Base-by-base conservation (phyloP, 2,888 invertebrate species). In the Gymnocheta viridis region DNA sequence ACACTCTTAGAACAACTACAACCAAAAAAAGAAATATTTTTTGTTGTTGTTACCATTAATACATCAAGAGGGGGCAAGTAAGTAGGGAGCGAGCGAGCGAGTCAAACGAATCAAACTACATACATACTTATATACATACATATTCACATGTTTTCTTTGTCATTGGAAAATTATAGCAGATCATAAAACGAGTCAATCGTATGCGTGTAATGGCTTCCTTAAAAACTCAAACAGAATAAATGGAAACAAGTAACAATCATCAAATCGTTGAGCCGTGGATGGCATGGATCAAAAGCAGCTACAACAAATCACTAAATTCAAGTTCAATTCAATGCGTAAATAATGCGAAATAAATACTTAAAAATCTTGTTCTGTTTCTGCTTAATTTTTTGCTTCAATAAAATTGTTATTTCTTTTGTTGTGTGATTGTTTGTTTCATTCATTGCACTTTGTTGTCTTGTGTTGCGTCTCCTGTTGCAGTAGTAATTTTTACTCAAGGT, bases 161-260 rank as follows among this genome's bases (percentile, higher is more conserved):
- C 80, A 77, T 80, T 80, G 81, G 72, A 73, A 73, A 81, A 84
- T 77, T 84, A 56, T 81, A 81, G 60, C 81, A 81, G 81, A 84
- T 81, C 80, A 84, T 84, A 81, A 84, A 84, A 77, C 81, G 77
- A 84, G 84, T 81, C 84, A 84, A 84, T 84, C 70, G 80, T 84
- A 84, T 84, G 84, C 84, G 82, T 85, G 82, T 78, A 85, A 82
- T 85, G 82, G 78, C 85, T 85, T 82, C 79, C 78, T 82, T 81
- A 82, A 79, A 73, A 82, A 82, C 17, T 78, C 29, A 64, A 64
- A 56, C n/a, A 64, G 47, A 47, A 58, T 49, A 51, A 74, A 62
- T 19, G 49, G 19, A 80, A 47, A 14, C 49, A 64, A 32, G 29
- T 49, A 66, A 66, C 35, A 66, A 79, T 49, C 78, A 67, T 41